phyloP scores from a whole-genome alignment of 92 coral and sea anemone species.

The Epizoanthus scotinus region DNA sequence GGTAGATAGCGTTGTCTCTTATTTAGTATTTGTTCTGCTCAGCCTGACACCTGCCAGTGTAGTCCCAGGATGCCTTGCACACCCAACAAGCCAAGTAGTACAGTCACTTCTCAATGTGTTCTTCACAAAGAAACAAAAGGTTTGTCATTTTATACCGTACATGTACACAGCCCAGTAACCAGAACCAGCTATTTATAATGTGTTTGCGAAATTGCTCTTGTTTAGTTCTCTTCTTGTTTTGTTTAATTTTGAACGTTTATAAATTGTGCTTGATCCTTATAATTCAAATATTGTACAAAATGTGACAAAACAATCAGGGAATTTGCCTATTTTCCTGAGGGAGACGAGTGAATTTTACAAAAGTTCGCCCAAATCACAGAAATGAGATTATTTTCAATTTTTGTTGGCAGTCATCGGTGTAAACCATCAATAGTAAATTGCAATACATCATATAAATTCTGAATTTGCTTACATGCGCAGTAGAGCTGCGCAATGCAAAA shows the following conservation, averaged over 20 bases:
- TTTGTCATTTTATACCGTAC: neutral
- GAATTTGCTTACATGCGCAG: too few relatives aligned
- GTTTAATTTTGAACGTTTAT: neutral
- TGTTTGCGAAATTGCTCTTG: neutral
- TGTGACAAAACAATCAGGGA: too few relatives aligned
- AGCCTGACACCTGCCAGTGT: constrained; percentile 80
- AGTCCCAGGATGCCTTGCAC: constrained; percentile 95
- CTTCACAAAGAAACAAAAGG: constrained; percentile 92
- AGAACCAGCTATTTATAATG: neutral
- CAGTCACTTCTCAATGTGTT: constrained; percentile 82
- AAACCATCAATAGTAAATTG: too few relatives aligned
- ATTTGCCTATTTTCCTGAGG: too few relatives aligned
- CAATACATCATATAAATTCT: too few relatives aligned
- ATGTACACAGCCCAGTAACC: neutral
- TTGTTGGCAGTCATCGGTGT: too few relatives aligned
- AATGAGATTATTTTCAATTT: too few relatives aligned
- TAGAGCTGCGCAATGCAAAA: too few relatives aligned
- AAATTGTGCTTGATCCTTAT: neutral
- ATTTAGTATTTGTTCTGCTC: neutral
- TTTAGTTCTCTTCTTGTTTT: neutral
- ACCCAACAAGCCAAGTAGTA: constrained; percentile 67
- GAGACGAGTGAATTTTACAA: too few relatives aligned
- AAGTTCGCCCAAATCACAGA: too few relatives aligned
- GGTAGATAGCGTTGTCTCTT: neutral
- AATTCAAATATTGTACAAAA: too few relatives aligned